Evolutionary conservation across 2,797 vertebrate genomes (phyloP), one percentile per base, ranked within the genome.

Genomic region (Falco columbarius): DNA sequence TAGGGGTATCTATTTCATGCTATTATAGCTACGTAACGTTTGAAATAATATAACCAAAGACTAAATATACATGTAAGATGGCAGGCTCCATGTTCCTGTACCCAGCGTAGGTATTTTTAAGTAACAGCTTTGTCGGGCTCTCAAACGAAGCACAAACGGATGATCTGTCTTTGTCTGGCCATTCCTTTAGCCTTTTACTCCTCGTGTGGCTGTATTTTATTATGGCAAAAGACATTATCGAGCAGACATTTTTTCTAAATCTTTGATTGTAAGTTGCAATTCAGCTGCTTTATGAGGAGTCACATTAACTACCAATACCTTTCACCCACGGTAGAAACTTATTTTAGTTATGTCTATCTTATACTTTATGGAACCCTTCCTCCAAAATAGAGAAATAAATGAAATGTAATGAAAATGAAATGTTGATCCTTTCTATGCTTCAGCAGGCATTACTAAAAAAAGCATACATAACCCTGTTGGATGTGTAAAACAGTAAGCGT

Each of bases 401-500:
- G 81, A 95, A 97, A 96, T 38, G 84, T 91, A 97, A 96, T 95
- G 92, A 96, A 93, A 95, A 95, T 96, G 86, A 96, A 97, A 94
- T 86, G 95, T 94, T 96, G 96, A 83, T 88, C 81, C 93, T 81
- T 91, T 81, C 93, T 73, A 86, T 59, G 84, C 81, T 91, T 93
- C 84, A 89, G 86, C 61, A 92, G 86, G 86, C 34, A 2, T 94
- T 93, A 96, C 90, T 92, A 88, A 91, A 96, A 96, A 96, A 92
- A 96, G 65, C 89, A 95, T 58, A 92, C 81, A 81, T 90, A 95
- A 96, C 90, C 65, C 79, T 83, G 68, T 75, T 93, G 93, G 93
- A 94, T 90, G 89, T 66, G 84, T 91, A 79, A 81, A 95, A 93
- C 90, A 72, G 84, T 77, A 89, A 83, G 81, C 82, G 73, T 32